Evolutionary conservation across 2,888 invertebrate species (phyloP).

Genomic region (Prosapia bicincta): DNA sequence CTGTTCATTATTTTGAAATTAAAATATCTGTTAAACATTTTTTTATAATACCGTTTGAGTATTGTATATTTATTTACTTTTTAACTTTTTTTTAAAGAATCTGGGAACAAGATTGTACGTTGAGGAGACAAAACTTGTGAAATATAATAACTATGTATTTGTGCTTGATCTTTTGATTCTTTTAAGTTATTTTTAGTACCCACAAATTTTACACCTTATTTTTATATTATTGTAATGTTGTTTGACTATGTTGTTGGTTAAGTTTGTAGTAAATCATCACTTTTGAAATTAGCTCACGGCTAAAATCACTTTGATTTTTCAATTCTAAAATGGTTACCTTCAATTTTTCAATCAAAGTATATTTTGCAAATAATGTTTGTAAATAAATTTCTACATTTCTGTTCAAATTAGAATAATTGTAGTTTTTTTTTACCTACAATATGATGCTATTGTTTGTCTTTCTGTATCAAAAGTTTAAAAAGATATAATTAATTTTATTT

Average conservation of each 20-base stretch:
- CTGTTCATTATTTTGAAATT: not conserved
- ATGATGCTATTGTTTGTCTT: not conserved
- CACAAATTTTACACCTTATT: conserved; percentile 23
- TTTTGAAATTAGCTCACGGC: not conserved
- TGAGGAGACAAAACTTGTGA: conserved; percentile 23
- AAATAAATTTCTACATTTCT: not conserved
- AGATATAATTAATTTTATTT: not conserved
- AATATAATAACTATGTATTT: conserved; percentile 29
- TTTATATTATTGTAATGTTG: conserved; percentile 4
- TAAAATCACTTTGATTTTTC: not conserved
- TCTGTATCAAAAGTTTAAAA: not conserved
- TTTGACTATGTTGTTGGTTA: not conserved
- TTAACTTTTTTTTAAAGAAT: not conserved
- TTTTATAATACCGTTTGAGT: not conserved
- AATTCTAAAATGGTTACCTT: not conserved
- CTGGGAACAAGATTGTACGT: conserved; percentile 22
- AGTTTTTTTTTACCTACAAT: not conserved
- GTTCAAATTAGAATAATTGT: not conserved
- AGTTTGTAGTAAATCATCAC: not conserved
- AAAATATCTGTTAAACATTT: not conserved
- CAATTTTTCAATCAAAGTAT: not conserved
- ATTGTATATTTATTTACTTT: not conserved
- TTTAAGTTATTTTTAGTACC: conserved; percentile 28
- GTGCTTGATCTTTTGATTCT: conserved; percentile 27
- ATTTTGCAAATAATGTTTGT: not conserved